Base-by-base conservation (phyloP, 1,140 invertebrate genomes). In the Spodoptera frugiperda region DNA sequence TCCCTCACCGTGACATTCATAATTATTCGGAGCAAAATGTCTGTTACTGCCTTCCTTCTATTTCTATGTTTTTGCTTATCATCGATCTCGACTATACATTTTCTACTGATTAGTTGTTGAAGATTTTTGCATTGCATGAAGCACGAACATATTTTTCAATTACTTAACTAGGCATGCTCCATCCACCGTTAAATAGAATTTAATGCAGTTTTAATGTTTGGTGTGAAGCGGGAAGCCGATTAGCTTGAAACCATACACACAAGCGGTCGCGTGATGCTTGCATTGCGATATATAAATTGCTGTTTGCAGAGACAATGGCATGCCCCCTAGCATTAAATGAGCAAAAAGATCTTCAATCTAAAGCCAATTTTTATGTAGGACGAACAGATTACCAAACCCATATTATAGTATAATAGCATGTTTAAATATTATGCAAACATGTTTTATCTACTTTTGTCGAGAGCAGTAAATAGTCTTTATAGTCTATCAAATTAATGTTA, bases 181-280 rank as follows among this genome's bases (percentile, higher is more conserved):
- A 84, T 84, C 83, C 77, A 82, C 73, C 77, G 84, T 84, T 89
- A 89, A 91, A 89, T 90, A 86, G 82, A 88, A 85, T 90, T 87
- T 91, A 92, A 92, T 92, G 89, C 84, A 86, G 77, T 89, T 91
- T 92, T 92, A 91, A 92, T 91, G 89, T 88, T 86, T 82, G 86
- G 78, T 89, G 81, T 80, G 81, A 84, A 87, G 80, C 84, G 83
- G 78, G 79, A 80, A 84, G 79, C 78, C 80, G 84, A 88, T 89
- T 90, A 86, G 77, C 81, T 78, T 59, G 49, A 72, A 51, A 59
- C 48, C 49, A 46, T 57, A 78, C 44, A 71, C 51, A 78, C 78
- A 78, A 79, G 71, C 72, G 59, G 61, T 76, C 73, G 80, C 78
- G 77, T 84, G 77, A 46, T 84, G 57, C 59, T 78, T 51, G 67